Base-by-base conservation (phyloP, 30 jellyfish, hydroid and myxozoan genomes). In the Hydractinia symbiolongicarpus region DNA sequence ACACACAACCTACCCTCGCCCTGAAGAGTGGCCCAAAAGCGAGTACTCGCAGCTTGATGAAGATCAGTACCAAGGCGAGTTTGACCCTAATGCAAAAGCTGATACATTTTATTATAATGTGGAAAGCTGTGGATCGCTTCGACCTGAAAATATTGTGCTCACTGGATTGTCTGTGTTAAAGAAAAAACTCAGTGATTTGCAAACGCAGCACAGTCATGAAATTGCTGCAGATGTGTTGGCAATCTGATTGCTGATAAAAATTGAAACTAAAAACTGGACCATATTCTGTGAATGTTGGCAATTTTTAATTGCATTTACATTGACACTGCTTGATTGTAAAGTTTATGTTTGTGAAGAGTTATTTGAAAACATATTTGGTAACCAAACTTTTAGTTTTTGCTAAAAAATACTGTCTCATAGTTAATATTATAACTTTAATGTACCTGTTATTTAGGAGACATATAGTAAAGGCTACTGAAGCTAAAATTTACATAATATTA, bases 21-120 rank as follows among this genome's bases (percentile, higher is more conserved):
- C 98, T 0, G 98, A 91, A 71, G 96, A 91, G 67, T 91, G 98
- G 98, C 98, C 98, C 5, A 91, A 91, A 74, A 91, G 98, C 64
- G 98, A 91, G 79, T 91, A 91, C 57, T 55, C 98, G 4, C 96
- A 86, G 55, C 83, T 91, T 5, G 95, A 86, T 54, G 96, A 86
- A 30, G 98, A 91, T 53, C 94, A 85, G 68, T 76, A 86, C 62
- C 96, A 91, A 86, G 98, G 93, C 11, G 85, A 88, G n/a, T 91
- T 86, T 74, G 96, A 91, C 83, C 86, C 91, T 5, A 86, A 83
- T 78, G 98, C 96, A 70, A 91, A 86, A 71, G 95, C 98, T 16
- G 89, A 91, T 72, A 73, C 72, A 57, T 91, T 91, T 70, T 91
- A 55, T 70, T 86, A 66, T 81, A 91, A 91, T 70, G 96, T 91